phyloP scores from a whole-genome alignment of 1,140 invertebrate genomes.

The Drosophila sucinea region DNA sequence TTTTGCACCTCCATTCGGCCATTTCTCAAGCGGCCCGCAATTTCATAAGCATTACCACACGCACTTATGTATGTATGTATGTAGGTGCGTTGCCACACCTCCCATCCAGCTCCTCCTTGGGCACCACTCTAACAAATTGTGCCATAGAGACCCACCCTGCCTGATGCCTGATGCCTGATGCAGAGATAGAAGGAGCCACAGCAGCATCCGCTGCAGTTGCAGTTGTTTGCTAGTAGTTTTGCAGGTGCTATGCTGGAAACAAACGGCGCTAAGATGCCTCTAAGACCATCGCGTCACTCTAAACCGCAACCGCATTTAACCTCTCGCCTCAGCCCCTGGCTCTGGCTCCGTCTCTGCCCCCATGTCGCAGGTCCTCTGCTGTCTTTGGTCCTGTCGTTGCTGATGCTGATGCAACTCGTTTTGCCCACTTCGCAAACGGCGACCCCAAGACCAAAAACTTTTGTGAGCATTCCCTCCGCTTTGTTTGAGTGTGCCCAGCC shows the following conservation, averaged over 20 bases:
- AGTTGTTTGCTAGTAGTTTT: constrained; percentile 7
- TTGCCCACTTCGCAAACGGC: constrained; percentile 44
- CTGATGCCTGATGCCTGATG: too few species aligned
- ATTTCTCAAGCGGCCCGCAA: constrained; percentile 1
- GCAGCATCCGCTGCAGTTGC: constrained; percentile 1
- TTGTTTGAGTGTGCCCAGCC: constrained; percentile 66
- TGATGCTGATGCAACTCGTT: constrained; percentile 24
- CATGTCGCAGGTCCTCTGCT: neutral
- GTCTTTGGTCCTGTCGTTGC: constrained; percentile 26
- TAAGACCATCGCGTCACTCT: constrained; percentile 63
- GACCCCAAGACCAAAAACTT: constrained; percentile 59
- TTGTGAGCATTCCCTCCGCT: constrained; percentile 61
- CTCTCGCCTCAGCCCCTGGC: constrained; percentile 1
- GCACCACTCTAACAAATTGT: constrained; percentile 71
- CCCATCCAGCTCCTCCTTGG: constrained; percentile 20
- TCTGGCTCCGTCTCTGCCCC: neutral
- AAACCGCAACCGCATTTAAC: constrained; percentile 69
- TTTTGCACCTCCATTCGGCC: neutral
- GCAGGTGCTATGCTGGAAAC: constrained; percentile 41
- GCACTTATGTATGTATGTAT: constrained; percentile 5
- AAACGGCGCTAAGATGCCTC: constrained; percentile 55
- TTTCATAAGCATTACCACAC: constrained; percentile 25
- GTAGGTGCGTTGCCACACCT: constrained; percentile 15
- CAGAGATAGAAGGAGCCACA: constrained; percentile 12
- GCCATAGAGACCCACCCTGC: constrained; percentile 29